phyloP scores from a whole-genome alignment of 2,797 vertebrate genomes.

The Phoeniculus purpureus region DNA sequence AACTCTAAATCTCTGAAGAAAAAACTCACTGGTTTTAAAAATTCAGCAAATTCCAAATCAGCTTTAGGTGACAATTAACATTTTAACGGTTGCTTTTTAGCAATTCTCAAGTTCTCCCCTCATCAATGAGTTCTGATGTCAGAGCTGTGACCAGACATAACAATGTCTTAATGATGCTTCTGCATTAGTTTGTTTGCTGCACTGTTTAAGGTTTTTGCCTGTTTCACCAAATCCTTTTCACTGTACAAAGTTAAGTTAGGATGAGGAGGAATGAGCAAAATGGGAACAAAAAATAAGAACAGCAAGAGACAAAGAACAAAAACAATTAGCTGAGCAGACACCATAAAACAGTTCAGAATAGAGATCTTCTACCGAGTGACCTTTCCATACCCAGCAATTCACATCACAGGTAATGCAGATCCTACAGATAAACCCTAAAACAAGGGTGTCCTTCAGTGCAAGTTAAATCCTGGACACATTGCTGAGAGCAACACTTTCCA shows the following conservation, averaged over 20 bases:
- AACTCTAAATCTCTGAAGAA: conserved; percentile 69
- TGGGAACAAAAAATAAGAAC: conserved; percentile 63
- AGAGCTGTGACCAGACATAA: conserved; percentile 68
- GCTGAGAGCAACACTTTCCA: too few relatives aligned
- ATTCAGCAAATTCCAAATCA: conserved; percentile 74
- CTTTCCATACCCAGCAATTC: neutral
- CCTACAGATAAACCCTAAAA: too few relatives aligned
- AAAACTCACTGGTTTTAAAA: conserved; percentile 66
- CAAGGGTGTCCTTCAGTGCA: too few relatives aligned
- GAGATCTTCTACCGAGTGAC: neutral
- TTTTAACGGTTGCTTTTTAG: conserved; percentile 70
- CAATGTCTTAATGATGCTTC: conserved; percentile 85
- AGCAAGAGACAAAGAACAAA: conserved; percentile 75
- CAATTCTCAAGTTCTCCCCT: conserved; percentile 69
- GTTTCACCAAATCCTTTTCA: conserved; percentile 97
- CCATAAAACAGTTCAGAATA: neutral
- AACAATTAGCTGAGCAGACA: conserved; percentile 57
- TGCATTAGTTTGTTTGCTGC: conserved; percentile 93
- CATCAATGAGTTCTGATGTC: conserved; percentile 66
- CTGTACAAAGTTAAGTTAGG: conserved; percentile 76
- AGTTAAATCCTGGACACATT: too few relatives aligned
- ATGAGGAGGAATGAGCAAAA: conserved; percentile 66
- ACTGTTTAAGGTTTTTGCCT: conserved; percentile 94
- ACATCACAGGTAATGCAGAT: too few relatives aligned
- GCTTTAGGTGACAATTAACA: conserved; percentile 75